Evolutionary conservation across 2,797 vertebrate species (phyloP), one percentile per base, ranked within the genome.

Genomic region (Eidolon dupreanum): DNA sequence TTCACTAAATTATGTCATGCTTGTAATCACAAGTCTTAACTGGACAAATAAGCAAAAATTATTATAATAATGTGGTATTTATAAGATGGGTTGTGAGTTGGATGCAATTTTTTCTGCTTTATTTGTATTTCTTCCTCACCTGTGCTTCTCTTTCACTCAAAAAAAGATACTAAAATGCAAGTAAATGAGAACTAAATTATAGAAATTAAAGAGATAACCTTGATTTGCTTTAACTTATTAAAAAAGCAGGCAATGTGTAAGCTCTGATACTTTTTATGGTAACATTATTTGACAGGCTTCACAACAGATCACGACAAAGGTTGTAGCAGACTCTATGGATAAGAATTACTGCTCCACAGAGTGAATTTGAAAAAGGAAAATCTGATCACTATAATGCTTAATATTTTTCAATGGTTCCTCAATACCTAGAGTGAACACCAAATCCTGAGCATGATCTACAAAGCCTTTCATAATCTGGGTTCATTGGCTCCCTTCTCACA

Each of bases 331-430:
- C 63, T 81, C 11, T 15, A 61, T 22, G 31, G 38, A 63, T 63
- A 31, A 93, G 33, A 94, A 84, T 63, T 49, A 90, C 43, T 93
- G 51, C 46, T 88, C n/a, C 31, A 84, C 8, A 53, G 59, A 85
- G n/a, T 75, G 24, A 74, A 66, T 53, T 88, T 93, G 31, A 81
- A 94, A 91, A 77, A 88, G 70, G 65, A 93, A 96, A 94, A 71
- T 91, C 66, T 96, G 43, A 93, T 59, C 17, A 85, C 2, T 85
- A 55, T 19, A 93, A 46, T 77, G 31, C 12, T 79, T 63, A 57
- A 17, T 65, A 85, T 71, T 57, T 75, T 88, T 79, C 66, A 51
- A 81, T 17, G 94, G 38, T 71, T 90, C 31, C 46, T 41, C 51
- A 87, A 77, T 22, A 93, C 63, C 31, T 66, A 90, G 46, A 66